Conservation (phyloP, 2,888 invertebrate species). For the Lycaena phlaeas region DNA sequence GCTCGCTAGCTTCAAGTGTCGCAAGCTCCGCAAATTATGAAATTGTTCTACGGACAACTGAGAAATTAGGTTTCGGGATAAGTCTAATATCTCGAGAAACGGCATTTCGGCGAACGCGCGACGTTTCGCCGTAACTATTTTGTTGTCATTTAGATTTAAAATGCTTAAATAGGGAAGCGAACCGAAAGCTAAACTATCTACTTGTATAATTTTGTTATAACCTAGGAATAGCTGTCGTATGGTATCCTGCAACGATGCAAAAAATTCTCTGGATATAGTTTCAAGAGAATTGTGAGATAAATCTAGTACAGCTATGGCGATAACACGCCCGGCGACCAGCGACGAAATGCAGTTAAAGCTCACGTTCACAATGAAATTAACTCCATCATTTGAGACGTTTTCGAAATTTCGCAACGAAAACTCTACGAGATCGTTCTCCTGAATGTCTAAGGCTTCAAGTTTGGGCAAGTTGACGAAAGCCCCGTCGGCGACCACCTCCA, state of each 20-base stretch:
- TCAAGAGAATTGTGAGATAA: constrained; percentile 76
- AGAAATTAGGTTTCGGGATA: constrained; percentile 33
- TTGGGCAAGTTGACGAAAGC: constrained; percentile 80
- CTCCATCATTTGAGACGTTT: constrained; percentile 73
- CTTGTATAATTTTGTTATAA: constrained; percentile 61
- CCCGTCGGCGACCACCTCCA: constrained; percentile 76
- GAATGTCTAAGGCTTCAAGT: constrained; percentile 81
- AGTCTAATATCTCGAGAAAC: constrained; percentile 35
- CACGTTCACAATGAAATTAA: constrained; percentile 78
- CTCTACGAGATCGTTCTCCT: constrained; percentile 78
- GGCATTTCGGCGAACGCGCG: constrained; percentile 75
- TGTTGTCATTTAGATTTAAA: constrained; percentile 77
- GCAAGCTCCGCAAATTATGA: constrained; percentile 73
- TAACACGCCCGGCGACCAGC: constrained; percentile 34
- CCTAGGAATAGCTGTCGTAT: constrained; percentile 61
- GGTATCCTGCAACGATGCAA: constrained; percentile 48
- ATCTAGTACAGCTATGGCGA: constrained; percentile 75
- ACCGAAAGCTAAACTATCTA: constrained; percentile 54
- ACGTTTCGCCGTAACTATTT: constrained; percentile 75
- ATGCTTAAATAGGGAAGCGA: constrained; percentile 30
- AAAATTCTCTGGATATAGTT: constrained; percentile 70
- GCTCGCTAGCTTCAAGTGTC: constrained; percentile 76
- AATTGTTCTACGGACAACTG: constrained; percentile 42
- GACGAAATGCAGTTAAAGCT: constrained; percentile 76
- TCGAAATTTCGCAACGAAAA: constrained; percentile 76